phyloP scores from a whole-genome alignment of 2,113 vertebrate genomes.

The Pardalotus punctatus region DNA sequence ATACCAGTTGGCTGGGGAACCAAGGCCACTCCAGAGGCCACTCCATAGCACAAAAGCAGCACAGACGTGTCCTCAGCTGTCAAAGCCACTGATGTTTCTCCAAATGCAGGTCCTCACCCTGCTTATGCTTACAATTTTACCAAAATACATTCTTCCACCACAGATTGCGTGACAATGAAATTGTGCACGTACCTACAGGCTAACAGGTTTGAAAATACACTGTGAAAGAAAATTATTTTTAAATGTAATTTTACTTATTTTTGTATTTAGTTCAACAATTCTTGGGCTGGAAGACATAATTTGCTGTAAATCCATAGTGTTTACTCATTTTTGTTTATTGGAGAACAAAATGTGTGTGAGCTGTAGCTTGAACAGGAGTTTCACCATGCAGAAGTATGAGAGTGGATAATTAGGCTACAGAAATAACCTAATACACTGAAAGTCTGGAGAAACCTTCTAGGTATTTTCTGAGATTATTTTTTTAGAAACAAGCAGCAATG shows the following conservation, averaged over 20 bases:
- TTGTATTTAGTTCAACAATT: background rate
- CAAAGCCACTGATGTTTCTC: background rate
- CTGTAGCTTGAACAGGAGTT: background rate
- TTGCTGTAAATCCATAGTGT: background rate
- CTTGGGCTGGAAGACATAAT: background rate
- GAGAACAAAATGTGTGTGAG: background rate
- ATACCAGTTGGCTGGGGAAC: background rate
- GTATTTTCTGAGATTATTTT: background rate
- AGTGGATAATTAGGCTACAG: background rate
- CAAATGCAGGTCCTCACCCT: background rate
- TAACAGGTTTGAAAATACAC: background rate
- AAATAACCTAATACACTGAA: background rate
- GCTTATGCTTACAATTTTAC: background rate
- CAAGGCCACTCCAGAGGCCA: background rate
- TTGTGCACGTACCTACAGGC: background rate
- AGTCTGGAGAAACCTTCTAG: background rate
- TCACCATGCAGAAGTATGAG: background rate
- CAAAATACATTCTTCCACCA: background rate
- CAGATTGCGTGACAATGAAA: background rate
- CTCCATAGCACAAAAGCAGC: background rate
- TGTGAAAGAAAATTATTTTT: background rate
- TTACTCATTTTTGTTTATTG: background rate
- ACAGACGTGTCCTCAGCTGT: background rate
- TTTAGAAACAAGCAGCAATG: background rate
- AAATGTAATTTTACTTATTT: background rate